phyloP scores from a whole-genome alignment of 2,888 invertebrate species.

The Cryptus armator region DNA sequence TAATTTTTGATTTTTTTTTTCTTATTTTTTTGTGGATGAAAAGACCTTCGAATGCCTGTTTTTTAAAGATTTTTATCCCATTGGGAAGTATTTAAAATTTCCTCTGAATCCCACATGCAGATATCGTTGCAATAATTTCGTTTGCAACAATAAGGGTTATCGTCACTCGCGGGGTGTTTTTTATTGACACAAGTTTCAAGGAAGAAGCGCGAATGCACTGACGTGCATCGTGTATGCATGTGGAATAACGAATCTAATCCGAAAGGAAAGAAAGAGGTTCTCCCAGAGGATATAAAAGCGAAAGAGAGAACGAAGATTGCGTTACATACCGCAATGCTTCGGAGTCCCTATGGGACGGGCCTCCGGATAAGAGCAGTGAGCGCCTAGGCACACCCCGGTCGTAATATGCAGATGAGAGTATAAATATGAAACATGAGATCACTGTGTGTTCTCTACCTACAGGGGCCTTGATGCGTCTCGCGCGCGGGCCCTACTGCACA shows the following conservation, averaged over 20 bases:
- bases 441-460: slow-evolving; percentile 77
- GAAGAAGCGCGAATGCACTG: not conserved
- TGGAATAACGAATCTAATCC: slow-evolving; percentile 33
- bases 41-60: too few species aligned
- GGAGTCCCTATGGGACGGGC: slow-evolving; percentile 33
- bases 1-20: too few species aligned
- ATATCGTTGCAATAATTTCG: too few species aligned
- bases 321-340: slow-evolving; percentile 19
- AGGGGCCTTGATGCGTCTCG: slow-evolving; percentile 43
- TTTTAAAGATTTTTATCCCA: too few species aligned
- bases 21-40: too few species aligned
- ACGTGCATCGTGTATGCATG: slow-evolving; percentile 14
- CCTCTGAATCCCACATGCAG: too few species aligned
- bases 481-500: slow-evolving; percentile 11
- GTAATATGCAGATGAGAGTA: slow-evolving; percentile 81
- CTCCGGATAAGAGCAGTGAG: slow-evolving; percentile 34
- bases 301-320: slow-evolving; percentile 48
- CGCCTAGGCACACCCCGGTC: slow-evolving; percentile 78
- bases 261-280: slow-evolving; percentile 35
- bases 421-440: slow-evolving; percentile 82
- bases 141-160: not conserved
- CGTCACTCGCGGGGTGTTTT: not conserved
- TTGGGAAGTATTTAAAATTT: too few species aligned
- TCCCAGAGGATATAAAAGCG: slow-evolving; percentile 28
- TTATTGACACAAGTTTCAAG: not conserved